phyloP scores from a whole-genome alignment of 2,797 vertebrate genomes.

The Sebastes elongatus region DNA sequence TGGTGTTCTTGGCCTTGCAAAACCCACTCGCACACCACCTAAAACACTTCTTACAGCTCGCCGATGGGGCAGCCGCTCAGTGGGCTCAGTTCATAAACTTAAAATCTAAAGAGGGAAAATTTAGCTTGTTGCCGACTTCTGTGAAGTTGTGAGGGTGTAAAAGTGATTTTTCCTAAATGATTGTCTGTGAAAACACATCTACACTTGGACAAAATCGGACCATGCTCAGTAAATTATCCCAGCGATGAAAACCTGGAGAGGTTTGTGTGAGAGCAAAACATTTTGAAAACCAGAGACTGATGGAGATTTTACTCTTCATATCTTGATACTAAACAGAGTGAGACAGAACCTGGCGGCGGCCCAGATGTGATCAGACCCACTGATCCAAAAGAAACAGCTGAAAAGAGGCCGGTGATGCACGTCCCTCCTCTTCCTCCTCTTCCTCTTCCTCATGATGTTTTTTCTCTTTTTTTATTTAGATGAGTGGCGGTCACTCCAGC shows the following conservation, averaged over 20 bases:
- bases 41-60: not conserved
- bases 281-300: not conserved
- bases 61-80: no score
- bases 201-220: not conserved
- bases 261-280: not conserved
- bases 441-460: not conserved
- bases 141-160: not conserved
- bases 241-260: not conserved
- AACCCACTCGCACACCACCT: not conserved
- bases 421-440: not conserved
- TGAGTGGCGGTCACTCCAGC: slow-evolving; percentile 1
- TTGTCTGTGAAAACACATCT: not conserved
- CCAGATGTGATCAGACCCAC: not conserved
- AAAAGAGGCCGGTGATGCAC: not conserved
- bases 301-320: not conserved
- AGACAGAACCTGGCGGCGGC: not conserved
- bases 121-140: not conserved
- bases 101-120: not conserved
- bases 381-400: not conserved
- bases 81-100: not conserved
- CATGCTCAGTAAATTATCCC: not conserved
- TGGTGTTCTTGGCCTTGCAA: not conserved
- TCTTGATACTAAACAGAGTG: not conserved
- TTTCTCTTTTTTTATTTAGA: not conserved
- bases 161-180: not conserved